Evolutionary conservation across 2,113 vertebrate genomes (phyloP).

Genomic region (Zootoca vivipara): DNA sequence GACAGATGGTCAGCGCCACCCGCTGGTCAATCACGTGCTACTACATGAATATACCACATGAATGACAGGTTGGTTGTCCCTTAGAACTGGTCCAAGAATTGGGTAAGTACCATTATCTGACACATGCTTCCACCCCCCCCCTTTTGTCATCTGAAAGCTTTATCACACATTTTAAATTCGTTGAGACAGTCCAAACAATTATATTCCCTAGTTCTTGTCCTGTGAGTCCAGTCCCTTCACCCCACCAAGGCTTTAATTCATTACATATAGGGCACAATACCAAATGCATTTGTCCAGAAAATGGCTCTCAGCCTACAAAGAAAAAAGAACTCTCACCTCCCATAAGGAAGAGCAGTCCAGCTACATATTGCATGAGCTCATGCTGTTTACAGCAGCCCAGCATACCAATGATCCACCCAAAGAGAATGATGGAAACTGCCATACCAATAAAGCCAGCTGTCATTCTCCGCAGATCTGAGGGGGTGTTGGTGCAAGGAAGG

Average conservation of each 20-base stretch:
- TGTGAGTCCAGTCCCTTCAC: neutral
- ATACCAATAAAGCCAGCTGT: constrained; percentile 93
- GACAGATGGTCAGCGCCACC: too few species aligned
- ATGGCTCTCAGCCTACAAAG: neutral
- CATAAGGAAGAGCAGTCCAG: constrained; percentile 94
- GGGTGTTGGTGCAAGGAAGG: constrained; percentile 33
- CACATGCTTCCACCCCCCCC: neutral
- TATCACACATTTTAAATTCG: neutral
- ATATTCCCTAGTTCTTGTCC: neutral
- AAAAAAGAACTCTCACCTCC: constrained; percentile 80
- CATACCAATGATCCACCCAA: constrained; percentile 91
- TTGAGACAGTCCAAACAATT: neutral
- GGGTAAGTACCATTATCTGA: neutral
- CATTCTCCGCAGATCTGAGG: constrained; percentile 89
- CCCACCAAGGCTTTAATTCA: neutral
- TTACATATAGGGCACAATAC: neutral
- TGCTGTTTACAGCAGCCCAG: constrained; percentile 93
- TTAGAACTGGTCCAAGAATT: neutral
- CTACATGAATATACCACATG: too few species aligned
- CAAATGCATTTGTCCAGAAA: neutral
- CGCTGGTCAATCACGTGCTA: too few species aligned
- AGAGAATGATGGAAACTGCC: constrained; percentile 93
- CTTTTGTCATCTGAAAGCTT: neutral
- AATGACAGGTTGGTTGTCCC: too few species aligned
- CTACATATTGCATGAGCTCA: constrained; percentile 95